Percentiles rank a stretch among this genome's conserved stretches.
Conservation (phyloP, 2,888 invertebrate genomes). For the Liopterus haemorrhoidalis region DNA sequence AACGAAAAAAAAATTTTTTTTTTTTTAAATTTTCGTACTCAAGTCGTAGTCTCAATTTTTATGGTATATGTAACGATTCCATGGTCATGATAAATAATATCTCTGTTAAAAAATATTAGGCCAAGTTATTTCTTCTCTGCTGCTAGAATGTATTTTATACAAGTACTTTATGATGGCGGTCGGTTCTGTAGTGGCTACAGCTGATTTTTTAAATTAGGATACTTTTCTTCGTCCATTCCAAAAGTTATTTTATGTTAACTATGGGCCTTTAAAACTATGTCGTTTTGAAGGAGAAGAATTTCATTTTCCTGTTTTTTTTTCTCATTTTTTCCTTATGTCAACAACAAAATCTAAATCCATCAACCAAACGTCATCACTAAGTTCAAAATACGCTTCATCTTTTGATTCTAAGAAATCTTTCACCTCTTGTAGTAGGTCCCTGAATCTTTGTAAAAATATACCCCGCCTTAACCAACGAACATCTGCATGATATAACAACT, state of each 20-base stretch:
- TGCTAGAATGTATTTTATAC: too few species aligned
- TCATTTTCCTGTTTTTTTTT: too few species aligned
- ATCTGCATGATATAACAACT: slow-evolving; percentile 5
- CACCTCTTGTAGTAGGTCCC: slow-evolving; percentile 4
- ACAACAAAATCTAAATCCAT: slow-evolving; percentile 2
- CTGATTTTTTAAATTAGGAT: neutral
- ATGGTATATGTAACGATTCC: neutral
- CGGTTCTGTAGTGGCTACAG: neutral
- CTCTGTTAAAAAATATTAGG: too few species aligned
- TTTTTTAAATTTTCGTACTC: too few species aligned
- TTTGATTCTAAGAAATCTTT: slow-evolving; percentile 2
- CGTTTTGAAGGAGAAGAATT: too few species aligned
- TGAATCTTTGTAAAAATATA: slow-evolving; percentile 7
- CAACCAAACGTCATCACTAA: slow-evolving; percentile 6
- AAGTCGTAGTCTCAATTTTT: neutral
- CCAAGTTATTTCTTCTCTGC: too few species aligned
- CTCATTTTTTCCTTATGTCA: neutral
- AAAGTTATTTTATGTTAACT: slow-evolving; percentile 1
- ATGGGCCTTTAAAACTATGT: slow-evolving; percentile 1
- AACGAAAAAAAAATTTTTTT: too few species aligned
- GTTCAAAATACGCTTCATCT: slow-evolving; percentile 1
- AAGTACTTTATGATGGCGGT: too few species aligned
- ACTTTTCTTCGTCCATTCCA: slow-evolving; percentile 5
- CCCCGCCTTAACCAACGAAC: slow-evolving; percentile 2
- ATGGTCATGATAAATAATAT: neutral